A percentile compares a stretch with the other conserved stretches of the same genome.
Evolutionary conservation across 2,113 vertebrate species (phyloP).

Genomic region (Eurystomus gularis): DNA sequence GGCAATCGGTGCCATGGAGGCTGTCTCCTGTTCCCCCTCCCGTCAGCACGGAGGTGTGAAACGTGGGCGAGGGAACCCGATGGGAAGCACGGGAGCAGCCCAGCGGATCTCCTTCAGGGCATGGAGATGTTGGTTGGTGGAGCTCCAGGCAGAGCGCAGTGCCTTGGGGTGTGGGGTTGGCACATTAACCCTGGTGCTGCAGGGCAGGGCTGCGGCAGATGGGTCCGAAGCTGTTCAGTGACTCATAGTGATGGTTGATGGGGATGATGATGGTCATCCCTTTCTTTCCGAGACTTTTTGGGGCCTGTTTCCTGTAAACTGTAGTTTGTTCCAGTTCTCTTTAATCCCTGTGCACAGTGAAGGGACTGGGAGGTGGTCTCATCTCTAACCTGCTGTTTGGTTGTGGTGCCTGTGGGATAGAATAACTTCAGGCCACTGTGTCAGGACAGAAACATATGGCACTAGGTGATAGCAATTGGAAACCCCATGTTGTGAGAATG

Average conservation of each 20-base stretch:
- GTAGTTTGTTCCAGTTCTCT: neutral
- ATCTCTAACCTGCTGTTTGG: neutral
- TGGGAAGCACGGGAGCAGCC: neutral
- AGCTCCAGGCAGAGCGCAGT: neutral
- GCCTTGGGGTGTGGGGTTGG: rapidly evolving
- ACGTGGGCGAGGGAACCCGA: neutral
- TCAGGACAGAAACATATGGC: neutral
- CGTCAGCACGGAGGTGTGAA: neutral
- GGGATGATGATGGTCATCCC: neutral
- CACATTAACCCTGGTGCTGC: neutral
- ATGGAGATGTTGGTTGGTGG: rapidly evolving
- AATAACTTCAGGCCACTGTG: rapidly evolving
- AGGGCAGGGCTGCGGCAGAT: neutral
- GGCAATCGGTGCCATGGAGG: too few relatives aligned
- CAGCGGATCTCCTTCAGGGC: neutral
- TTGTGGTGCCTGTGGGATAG: neutral
- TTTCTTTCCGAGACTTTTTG: neutral
- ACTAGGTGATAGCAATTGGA: neutral
- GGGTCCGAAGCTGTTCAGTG: rapidly evolving
- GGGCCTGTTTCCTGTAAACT: neutral
- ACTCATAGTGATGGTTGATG: rapidly evolving
- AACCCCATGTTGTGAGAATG: rapidly evolving
- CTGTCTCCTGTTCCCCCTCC: neutral
- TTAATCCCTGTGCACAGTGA: rapidly evolving
- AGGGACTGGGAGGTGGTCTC: neutral